phyloP scores from a whole-genome alignment of 2,888 invertebrate genomes.

The Lithosia quadra region DNA sequence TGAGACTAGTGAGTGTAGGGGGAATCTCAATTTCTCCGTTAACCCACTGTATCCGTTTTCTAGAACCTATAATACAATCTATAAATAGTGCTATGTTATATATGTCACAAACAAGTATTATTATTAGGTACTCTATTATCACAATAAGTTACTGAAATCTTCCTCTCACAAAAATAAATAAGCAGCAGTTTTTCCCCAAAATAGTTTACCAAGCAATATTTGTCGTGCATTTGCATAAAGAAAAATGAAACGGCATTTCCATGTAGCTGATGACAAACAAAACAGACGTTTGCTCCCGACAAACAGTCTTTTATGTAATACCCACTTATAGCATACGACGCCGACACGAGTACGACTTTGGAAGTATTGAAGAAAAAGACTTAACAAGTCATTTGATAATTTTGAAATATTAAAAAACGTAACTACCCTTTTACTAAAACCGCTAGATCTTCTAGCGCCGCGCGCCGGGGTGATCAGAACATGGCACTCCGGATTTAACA shows the following conservation, averaged over 20 bases:
- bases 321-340: not conserved
- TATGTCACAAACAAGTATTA: not conserved
- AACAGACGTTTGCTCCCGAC: slow-evolving; percentile 27
- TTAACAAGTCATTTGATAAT: not conserved
- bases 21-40: too few species aligned
- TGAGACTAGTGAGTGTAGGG: too few species aligned
- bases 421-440: too few species aligned
- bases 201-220: slow-evolving; percentile 19
- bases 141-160: not conserved
- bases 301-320: slow-evolving; percentile 16
- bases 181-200: slow-evolving; percentile 1
- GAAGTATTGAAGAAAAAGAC: not conserved
- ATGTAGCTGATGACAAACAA: slow-evolving; percentile 28
- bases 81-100: not conserved
- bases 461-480: too few species aligned
- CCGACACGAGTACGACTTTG: not conserved
- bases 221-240: slow-evolving; percentile 19
- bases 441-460: too few species aligned
- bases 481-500: too few species aligned
- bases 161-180: slow-evolving; percentile 1
- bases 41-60: not conserved
- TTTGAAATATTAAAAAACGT: not conserved
- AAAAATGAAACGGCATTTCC: slow-evolving; percentile 26
- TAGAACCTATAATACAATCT: not conserved
- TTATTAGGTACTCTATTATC: not conserved